Evolutionary conservation across 2,797 vertebrate species (phyloP), one percentile per base, ranked within the genome.

Genomic region (Clarias laeviceps): DNA sequence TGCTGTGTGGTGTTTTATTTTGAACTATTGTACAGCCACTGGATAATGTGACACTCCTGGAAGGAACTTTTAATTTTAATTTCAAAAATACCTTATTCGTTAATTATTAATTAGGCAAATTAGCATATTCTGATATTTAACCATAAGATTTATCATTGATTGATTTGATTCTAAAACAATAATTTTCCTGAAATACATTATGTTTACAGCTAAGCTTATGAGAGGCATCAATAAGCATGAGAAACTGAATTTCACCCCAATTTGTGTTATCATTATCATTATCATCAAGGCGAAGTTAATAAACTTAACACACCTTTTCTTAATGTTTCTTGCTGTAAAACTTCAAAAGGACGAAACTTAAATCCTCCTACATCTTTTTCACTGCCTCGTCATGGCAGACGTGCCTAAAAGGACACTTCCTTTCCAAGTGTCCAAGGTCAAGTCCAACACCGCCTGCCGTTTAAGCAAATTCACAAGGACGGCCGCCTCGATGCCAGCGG

Each of bases 381-480:
- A 32, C 0, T 11, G 56, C 76, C 56, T 61, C 3, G 32, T 78
- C 76, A 61, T 37, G 76, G 11, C 76, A 61, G 29, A 61, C 76
- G 20, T 22, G 59, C 76, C 22, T 24, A 11, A 45, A 85, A 50
- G 78, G 61, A 80, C 61, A 65, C 78, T 65, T 40, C 78, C 61
- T 80, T 37, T 65, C 22, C 5, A 15, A 65, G 78, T 5, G 61
- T 15, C n/a, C 78, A 65, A 80, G 61, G 78, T 65, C 78, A 65
- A 65, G 78, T 80, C 24, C 61, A 29, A 50, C 34, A 80, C 78
- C 61, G 27, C 78, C 78, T 80, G 78, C 78, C 14, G 93, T 91
- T 92, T 87, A 88, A 90, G 92, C 92, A 89, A 93, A 94, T 95
- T 94, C 94, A 93, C 92, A 91, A 93, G 93, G 94, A 93, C 93